Base-by-base conservation (phyloP, 2,888 invertebrate species). In the Drosophila kambysellisi region DNA sequence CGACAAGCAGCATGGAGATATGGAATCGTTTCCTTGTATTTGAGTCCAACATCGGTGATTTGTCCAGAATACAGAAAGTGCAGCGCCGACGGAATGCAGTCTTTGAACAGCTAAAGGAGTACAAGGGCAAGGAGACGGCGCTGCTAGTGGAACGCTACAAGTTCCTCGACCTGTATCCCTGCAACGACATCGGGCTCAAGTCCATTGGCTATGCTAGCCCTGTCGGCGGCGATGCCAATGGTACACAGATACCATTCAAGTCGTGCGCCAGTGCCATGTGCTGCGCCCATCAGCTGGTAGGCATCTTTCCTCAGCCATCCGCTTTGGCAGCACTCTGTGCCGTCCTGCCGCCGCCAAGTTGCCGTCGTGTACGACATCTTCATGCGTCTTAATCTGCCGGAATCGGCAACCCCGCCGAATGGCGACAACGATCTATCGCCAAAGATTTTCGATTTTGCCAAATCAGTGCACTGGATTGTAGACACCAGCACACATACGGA, bases 11-110 rank as follows among this genome's bases (percentile, higher is more conserved):
- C 5, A 97, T 98, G 94, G 98, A 99, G 91, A 98, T 99, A 69
- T 99, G 99, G 99, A 99, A 99, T 94, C 95, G 97, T 73, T 99
- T 99, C 93, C 94, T 99, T 81, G 99, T 99, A 92, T 99, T 99
- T 92, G 99, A 99, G 94, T 98, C 98, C 57, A 98, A 99, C 90
- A 99, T 99, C 78, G 99, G 99, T 0, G 99, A 99, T 93, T 93
- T 99, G n/a, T n/a, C n/a, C n/a, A n/a, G n/a, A n/a, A n/a, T n/a
- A n/a, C n/a, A n/a, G n/a, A n/a, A n/a, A n/a, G n/a, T n/a, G 7
- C 99, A 99, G 93, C 97, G 98, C 91, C 93, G 99, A 50, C 94
- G 99, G 52, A 97, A 98, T 88, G 96, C 97, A 12, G 97, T 98
- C 0, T 94, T 99, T 75, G 98, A 98, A 91, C 98, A 98, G 96